phyloP scores from a whole-genome alignment of 2,797 vertebrate genomes.

The Schizopygopsis pylzovi region DNA sequence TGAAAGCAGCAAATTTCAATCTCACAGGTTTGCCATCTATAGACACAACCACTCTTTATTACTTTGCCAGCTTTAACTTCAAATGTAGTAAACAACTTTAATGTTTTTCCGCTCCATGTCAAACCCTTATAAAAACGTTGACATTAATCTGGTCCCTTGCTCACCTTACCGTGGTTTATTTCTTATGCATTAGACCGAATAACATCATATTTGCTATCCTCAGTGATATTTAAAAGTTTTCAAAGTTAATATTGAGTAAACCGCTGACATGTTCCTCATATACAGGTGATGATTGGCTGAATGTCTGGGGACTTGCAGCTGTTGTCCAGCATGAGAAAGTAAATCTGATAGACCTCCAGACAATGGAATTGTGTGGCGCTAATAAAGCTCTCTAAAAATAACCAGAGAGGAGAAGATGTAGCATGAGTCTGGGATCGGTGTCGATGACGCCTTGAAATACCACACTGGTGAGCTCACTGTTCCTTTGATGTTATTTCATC shows the following conservation, averaged over 20 bases:
- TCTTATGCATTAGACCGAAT: neutral
- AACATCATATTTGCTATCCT: conserved; percentile 1
- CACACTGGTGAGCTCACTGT: neutral
- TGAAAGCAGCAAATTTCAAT: neutral
- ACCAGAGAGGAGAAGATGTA: conserved; percentile 56
- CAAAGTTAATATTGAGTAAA: conserved; percentile 22
- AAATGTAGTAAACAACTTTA: neutral
- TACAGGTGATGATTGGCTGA: conserved; percentile 26
- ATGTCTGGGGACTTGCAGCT: conserved; percentile 51
- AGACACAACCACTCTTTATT: neutral
- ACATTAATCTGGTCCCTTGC: neutral
- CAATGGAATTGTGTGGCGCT: conserved; percentile 54
- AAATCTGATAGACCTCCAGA: conserved; percentile 56
- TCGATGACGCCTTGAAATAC: conserved; percentile 30
- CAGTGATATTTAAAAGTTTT: conserved; percentile 9
- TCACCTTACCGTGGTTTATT: neutral
- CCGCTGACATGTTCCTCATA: conserved; percentile 37
- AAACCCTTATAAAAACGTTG: neutral
- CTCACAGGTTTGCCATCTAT: neutral
- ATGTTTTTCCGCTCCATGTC: neutral
- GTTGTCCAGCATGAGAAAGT: conserved; percentile 44
- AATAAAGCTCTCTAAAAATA: conserved; percentile 63
- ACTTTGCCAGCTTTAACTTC: neutral
- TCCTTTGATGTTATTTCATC: conserved; percentile 44
- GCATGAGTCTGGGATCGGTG: conserved; percentile 13